These are phyloP conservation scores for Ursus arctos DNA, from an alignment of 2,113 vertebrate genomes.

Conservation along the genomic window DNA sequence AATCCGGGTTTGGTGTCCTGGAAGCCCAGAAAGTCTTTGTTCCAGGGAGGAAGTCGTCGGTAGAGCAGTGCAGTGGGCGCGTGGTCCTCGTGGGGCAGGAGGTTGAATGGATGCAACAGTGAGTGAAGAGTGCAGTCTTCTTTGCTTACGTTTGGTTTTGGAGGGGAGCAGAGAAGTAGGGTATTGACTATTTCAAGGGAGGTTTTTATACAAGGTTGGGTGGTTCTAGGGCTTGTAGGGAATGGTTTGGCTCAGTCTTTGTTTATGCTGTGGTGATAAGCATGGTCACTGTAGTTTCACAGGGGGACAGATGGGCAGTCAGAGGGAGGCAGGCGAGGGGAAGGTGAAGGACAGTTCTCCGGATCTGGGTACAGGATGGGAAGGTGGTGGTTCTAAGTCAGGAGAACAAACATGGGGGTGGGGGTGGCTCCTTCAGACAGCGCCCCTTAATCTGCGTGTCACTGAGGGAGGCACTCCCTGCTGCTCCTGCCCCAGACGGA, in stretches of 20 bases:
- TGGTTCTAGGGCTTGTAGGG: background rate
- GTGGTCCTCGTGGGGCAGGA: background rate
- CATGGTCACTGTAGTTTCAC: too few relatives aligned
- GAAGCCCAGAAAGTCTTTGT: background rate
- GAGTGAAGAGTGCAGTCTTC: background rate
- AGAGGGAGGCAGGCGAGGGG: background rate
- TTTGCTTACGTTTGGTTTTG: background rate
- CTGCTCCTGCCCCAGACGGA: too few relatives aligned
- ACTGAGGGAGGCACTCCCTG: rapidly evolving
- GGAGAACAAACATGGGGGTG: background rate
- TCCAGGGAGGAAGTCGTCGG: background rate
- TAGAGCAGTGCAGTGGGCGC: background rate
- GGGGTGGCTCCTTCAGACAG: background rate
- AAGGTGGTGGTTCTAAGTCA: background rate
- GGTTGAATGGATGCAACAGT: background rate
- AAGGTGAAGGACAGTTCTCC: background rate
- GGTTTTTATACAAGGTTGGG: background rate
- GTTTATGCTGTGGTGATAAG: background rate
- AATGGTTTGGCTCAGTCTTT: background rate
- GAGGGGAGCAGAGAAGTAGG: background rate
- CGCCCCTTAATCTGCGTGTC: background rate
- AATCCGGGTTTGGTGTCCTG: too few relatives aligned
- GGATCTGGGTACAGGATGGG: too few relatives aligned
- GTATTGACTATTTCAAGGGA: background rate
- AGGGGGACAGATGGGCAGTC: background rate